Base-by-base conservation (phyloP, 1,140 invertebrate genomes). In the Argopecten irradians region DNA sequence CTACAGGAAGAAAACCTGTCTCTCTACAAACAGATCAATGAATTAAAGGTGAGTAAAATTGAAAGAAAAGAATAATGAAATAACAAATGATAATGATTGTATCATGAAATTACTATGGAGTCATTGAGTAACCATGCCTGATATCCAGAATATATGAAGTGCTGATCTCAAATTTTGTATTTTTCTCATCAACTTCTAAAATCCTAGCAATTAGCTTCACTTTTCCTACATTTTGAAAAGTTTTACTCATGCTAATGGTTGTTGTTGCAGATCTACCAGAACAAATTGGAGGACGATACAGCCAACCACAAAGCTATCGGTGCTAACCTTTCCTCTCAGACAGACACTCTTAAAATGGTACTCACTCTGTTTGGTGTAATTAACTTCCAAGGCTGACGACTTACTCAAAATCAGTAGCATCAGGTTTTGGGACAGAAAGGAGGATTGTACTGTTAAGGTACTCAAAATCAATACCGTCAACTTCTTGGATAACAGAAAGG, bases 341-440 rank as follows among this genome's bases (percentile, higher is more conserved):
- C 94, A 46, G 93, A 95, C 89, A 91, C 87, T 34, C 91, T 95
- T 13, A 94, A 94, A 89, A 95, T 94, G 93, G 94, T 95, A 8
- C 93, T 93, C 5, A 94, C 94, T 43, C 87, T 95, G 46, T 95
- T 95, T 92, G 94, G 94, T n/a, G 93, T 94, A 34, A 94, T 94
- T 1, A 94, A 94, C 84, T 95, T 94, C 82, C 46, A 88, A 34
- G 84, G 84, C 28, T 84, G 87, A 88, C 55, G 28, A 71, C 14
- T 28, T n/a, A 71, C n/a, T 71, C 43, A n/a, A n/a, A n/a, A n/a
- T n/a, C n/a, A n/a, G n/a, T n/a, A n/a, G n/a, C n/a, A n/a, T n/a
- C n/a, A n/a, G n/a, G n/a, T n/a, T n/a, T n/a, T n/a, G n/a, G n/a
- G n/a, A n/a, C n/a, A n/a, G n/a, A n/a, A n/a, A n/a, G n/a, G n/a